A percentile compares a stretch with the other conserved stretches of the same genome.
Conservation (phyloP, 2,113 vertebrate genomes). For the Zosterops lateralis region DNA sequence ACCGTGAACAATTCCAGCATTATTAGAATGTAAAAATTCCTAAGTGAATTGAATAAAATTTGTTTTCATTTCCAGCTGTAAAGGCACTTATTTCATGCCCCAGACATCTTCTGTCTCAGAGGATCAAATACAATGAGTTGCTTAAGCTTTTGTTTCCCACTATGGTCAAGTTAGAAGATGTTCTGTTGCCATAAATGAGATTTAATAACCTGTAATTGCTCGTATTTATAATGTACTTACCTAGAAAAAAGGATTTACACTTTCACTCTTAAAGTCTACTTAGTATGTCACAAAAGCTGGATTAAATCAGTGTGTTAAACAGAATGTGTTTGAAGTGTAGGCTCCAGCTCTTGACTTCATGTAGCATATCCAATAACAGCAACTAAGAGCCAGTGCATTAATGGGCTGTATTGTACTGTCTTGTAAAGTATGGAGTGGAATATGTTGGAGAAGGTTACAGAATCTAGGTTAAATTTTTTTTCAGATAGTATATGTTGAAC, state of each 20-base stretch:
- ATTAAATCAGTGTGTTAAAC: not conserved
- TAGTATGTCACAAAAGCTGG: not conserved
- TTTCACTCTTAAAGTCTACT: not conserved
- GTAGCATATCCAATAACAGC: not conserved
- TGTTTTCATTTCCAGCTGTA: not conserved
- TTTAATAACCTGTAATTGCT: not conserved
- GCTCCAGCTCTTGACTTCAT: not conserved
- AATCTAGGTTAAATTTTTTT: not conserved
- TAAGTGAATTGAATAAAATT: conserved; percentile 16
- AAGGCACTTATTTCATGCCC: not conserved
- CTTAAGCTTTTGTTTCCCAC: not conserved
- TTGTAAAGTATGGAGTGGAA: not conserved
- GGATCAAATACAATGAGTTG: not conserved
- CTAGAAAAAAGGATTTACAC: not conserved
- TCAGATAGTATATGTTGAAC: not conserved
- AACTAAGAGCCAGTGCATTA: not conserved
- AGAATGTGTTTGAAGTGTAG: not conserved
- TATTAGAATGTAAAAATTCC: not conserved
- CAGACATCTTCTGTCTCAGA: not conserved
- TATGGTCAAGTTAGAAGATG: not conserved
- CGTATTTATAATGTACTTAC: not conserved
- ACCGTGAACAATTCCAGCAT: not conserved
- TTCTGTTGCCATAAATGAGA: not conserved
- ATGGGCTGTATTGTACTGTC: fast-evolving
- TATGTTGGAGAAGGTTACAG: not conserved